Evolutionary conservation across 2,888 invertebrate genomes (phyloP), one percentile per base, ranked within the genome.

Genomic region (Neocrepidodera transversa): DNA sequence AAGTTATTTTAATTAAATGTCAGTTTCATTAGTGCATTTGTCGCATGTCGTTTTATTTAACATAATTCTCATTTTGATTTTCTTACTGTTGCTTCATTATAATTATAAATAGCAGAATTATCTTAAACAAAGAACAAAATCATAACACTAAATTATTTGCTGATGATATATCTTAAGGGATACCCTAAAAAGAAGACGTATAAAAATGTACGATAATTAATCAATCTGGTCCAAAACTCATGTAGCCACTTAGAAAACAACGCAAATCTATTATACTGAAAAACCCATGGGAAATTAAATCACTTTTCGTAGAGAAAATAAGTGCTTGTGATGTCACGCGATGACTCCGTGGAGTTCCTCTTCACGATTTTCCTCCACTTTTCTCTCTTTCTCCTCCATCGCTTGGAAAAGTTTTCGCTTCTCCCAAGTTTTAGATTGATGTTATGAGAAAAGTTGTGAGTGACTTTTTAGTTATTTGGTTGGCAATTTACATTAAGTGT

Each of bases 401-500:
- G 18, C 32, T 26, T 18, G 40, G 17, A 20, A 49, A 54, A 62
- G 50, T 61, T 61, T 52, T 30, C 35, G 61, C 62, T 42, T 35
- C 16, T 60, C 63, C 54, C 62, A 71, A 71, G 67, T 72, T 72
- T 60, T 68, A 69, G 71, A 73, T 73, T 71, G 72, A 73, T 71
- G 69, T 73, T 71, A 70, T 71, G 71, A 69, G 71, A 64, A 71
- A 73, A 72, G 71, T 72, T 72, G 62, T 60, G 54, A 56, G 65
- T 67, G 70, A 73, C 71, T 74, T 74, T 72, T 72, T 71, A 67
- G 68, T 70, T 42, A 40, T 40, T 48, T 69, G 70, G 70, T 72
- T 67, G 70, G 70, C 70, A 71, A 71, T 74, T 71, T 72, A 74
- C 72, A 72, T 72, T 71, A 71, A 73, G 74, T 72, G 72, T 69